Base-by-base conservation (phyloP, 1,140 invertebrate genomes). In the Rhopalosiphum padi region DNA sequence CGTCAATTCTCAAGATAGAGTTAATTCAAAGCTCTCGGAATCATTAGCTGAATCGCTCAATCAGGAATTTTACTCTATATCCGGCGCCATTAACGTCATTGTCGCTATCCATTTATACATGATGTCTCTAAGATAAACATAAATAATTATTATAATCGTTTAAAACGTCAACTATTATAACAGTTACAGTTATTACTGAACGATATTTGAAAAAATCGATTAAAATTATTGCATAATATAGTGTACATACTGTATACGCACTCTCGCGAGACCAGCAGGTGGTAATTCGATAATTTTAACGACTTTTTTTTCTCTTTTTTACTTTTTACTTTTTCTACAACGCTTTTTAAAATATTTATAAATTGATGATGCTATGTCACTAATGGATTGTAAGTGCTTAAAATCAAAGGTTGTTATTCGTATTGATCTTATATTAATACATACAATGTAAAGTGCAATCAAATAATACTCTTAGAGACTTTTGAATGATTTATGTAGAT, bases 251-350 rank as follows among this genome's bases (percentile, higher is more conserved):
- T 18, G 48, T 51, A 51, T 46, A 51, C 25, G 25, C 30, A 68
- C 60, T 68, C 30, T 68, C 30, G 30, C 30, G 60, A 68, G 30
- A 68, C 30, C 1, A 11, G 60, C 4, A 68, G 60, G 30, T n/a
- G 60, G 60, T 68, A 68, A 68, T 68, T 68, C 60, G 60, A 68
- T 68, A n/a, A 68, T 68, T n/a, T 68, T 68, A n/a, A 68, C 60
- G 60, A n/a, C 60, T n/a, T 68, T 68, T 68, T 68, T 60, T 60
- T 60, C 25, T 11, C 60, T 30, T n/a, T n/a, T n/a, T n/a, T n/a
- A n/a, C 37, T 60, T 68, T n/a, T n/a, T 68, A n/a, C 30, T n/a
- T 68, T 68, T 4, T 15, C 30, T 4, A n/a, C n/a, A n/a, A 11
- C 30, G 11, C 30, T n/a, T 68, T 68, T n/a, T 68, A n/a, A 60